Percentiles rank a stretch among this genome's conserved stretches.
These are phyloP conservation scores for Helobdella robusta DNA, from an alignment of 2,888 invertebrate genomes.

Conservation along the genomic window DNA sequence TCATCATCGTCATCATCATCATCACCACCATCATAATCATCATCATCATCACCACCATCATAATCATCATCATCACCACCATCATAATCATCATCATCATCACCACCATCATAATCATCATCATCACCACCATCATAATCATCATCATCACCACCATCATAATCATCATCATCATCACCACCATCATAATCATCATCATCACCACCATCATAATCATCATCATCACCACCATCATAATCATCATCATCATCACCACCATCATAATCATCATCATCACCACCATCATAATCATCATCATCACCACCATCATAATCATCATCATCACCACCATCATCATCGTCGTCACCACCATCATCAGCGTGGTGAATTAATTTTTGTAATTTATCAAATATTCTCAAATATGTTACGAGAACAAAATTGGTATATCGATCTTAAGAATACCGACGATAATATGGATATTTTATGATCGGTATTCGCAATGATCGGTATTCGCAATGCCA, in stretches of 20 bases:
- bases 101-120: not conserved
- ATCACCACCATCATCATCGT: not conserved
- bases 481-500: no score
- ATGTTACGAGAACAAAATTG: no score
- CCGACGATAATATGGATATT: no score
- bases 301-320: not conserved
- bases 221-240: not conserved
- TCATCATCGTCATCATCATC: constrained; percentile 20
- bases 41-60: constrained; percentile 23
- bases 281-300: not conserved
- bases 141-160: not conserved
- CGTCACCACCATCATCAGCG: not conserved
- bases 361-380: not conserved
- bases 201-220: not conserved
- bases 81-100: not conserved
- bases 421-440: no score
- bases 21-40: constrained; percentile 19
- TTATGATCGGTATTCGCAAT: no score
- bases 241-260: not conserved
- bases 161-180: not conserved
- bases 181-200: not conserved
- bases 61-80: constrained; percentile 21
- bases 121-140: not conserved
- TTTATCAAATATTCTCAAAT: no score
- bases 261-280: not conserved